Percentiles rank a stretch among this genome's conserved stretches.
Evolutionary conservation across 2,888 invertebrate genomes (phyloP).

Genomic region (Sipha maydis): DNA sequence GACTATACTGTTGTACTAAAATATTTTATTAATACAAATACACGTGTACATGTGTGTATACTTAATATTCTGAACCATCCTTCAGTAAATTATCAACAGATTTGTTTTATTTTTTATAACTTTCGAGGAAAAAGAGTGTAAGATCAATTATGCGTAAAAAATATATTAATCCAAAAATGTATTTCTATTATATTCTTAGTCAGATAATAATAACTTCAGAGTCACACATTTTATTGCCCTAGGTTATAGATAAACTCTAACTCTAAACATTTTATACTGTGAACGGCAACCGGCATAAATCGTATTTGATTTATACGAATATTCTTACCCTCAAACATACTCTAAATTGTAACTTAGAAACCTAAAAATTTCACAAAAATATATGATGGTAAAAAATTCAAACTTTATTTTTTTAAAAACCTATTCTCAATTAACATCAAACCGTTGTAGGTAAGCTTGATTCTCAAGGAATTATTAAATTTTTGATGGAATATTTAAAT

Average conservation of each 20-base stretch:
- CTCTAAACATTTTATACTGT: conserved; percentile 8
- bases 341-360: neutral
- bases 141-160: conserved; percentile 26
- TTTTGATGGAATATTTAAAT: too few relatives aligned
- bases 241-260: neutral
- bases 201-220: conserved; percentile 18
- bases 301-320: neutral
- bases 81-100: conserved; percentile 7
- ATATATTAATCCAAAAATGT: conserved; percentile 31
- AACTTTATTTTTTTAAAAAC: too few relatives aligned
- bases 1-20: too few relatives aligned
- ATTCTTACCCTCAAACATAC: neutral
- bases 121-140: neutral
- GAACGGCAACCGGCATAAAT: conserved; percentile 10
- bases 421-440: too few relatives aligned
- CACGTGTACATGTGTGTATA: too few relatives aligned
- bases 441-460: too few relatives aligned
- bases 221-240: conserved; percentile 9
- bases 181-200: conserved; percentile 20
- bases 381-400: too few relatives aligned
- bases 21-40: too few relatives aligned
- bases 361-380: neutral
- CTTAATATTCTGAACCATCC: too few relatives aligned
- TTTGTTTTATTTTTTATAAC: neutral
- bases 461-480: too few relatives aligned